Conservation (phyloP, 2,888 invertebrate species). For the Stramonita haemastoma region DNA sequence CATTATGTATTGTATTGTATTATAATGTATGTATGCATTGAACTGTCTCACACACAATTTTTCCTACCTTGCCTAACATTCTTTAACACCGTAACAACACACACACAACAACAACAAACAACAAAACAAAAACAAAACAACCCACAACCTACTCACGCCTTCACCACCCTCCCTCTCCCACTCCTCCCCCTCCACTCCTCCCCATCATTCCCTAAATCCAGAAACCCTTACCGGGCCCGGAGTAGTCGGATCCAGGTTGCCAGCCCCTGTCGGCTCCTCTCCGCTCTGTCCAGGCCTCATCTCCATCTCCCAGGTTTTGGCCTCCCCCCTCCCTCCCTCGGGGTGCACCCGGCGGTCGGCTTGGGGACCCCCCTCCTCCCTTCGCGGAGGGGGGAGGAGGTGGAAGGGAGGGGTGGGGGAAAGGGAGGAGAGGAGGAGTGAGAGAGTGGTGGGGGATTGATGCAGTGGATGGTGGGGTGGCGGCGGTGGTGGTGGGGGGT, state of each 20-base stretch:
- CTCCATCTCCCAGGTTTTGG: background rate
- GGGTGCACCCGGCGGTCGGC: slow-evolving; percentile 2
- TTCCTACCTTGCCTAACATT: too few species aligned
- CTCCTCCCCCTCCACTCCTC: background rate
- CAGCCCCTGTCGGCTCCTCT: background rate
- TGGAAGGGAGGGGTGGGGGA: background rate
- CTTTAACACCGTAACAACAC: too few species aligned
- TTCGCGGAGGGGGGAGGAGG: background rate
- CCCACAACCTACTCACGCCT: background rate
- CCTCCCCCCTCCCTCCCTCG: background rate
- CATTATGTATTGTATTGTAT: too few species aligned
- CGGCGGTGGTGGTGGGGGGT: background rate
- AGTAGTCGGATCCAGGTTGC: background rate
- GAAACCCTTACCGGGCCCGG: background rate
- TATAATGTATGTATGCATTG: too few species aligned
- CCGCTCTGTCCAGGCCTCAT: background rate
- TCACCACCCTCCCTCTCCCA: background rate
- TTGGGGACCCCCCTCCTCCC: background rate
- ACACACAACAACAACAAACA: too few species aligned
- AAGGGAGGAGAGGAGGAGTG: background rate
- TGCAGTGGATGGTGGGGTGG: background rate
- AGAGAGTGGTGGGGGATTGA: background rate
- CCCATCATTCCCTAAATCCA: background rate
- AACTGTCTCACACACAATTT: too few species aligned
- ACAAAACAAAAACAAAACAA: background rate